Conservation (phyloP, 2,888 invertebrate genomes). For the Hylaea fasciaria region DNA sequence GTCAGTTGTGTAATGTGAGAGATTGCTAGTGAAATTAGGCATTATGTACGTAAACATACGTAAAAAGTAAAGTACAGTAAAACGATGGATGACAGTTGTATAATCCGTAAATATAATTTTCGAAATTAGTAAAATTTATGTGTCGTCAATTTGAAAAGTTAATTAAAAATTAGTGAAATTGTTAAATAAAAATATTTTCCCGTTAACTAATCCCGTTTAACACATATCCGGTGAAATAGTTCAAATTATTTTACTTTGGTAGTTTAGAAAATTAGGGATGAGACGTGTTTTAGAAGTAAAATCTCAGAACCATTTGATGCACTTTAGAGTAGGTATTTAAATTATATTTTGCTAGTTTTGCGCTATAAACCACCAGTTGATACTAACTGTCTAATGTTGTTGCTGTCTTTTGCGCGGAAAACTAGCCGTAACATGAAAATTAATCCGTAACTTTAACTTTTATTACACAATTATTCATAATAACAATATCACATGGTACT, state of each 20-base stretch:
- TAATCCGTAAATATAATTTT: slow-evolving; percentile 22
- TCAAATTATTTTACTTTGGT: slow-evolving; percentile 43
- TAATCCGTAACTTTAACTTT: slow-evolving; percentile 13
- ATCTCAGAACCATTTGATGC: slow-evolving; percentile 34
- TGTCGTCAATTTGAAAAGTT: slow-evolving; percentile 63
- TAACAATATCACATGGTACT: slow-evolving; percentile 18
- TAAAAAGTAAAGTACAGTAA: slow-evolving; percentile 23
- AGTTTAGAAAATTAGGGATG: slow-evolving; percentile 35
- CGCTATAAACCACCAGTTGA: slow-evolving; percentile 20
- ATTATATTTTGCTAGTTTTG: slow-evolving; percentile 28
- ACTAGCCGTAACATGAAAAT: slow-evolving; percentile 36
- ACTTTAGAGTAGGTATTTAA: slow-evolving; percentile 33
- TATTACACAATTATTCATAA: slow-evolving; percentile 13
- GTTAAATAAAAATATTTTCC: slow-evolving; percentile 38
- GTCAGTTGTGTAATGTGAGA: not conserved
- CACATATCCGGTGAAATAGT: slow-evolving; percentile 42
- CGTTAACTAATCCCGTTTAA: slow-evolving; percentile 36
- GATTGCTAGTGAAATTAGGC: slow-evolving; percentile 5
- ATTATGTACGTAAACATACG: slow-evolving; percentile 33
- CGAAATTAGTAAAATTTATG: slow-evolving; percentile 42
- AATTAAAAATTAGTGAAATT: slow-evolving; percentile 50
- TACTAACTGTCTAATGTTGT: slow-evolving; percentile 8
- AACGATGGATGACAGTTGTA: slow-evolving; percentile 8
- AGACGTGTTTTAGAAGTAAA: slow-evolving; percentile 25
- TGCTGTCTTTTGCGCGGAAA: slow-evolving; percentile 15